These are phyloP conservation scores for Agonopterix heracliana DNA, from an alignment of 2,888 invertebrate species.

Conservation along the genomic window DNA sequence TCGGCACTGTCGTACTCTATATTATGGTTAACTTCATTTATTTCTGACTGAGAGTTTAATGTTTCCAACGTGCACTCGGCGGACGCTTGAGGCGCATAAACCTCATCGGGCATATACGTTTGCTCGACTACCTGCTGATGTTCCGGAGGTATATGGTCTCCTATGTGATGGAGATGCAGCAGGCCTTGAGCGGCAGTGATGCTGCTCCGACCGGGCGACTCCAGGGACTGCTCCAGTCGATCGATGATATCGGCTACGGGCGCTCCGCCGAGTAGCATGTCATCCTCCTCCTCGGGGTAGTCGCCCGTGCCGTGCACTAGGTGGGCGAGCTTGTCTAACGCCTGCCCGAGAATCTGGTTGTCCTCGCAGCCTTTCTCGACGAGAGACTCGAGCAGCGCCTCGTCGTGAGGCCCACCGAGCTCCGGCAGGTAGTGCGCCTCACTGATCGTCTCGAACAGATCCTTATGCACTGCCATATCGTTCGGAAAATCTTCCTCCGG, in stretches of 20 bases:
- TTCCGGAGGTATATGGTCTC: slow-evolving; percentile 47
- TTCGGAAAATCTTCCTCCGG: slow-evolving; percentile 43
- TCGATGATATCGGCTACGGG: slow-evolving; percentile 78
- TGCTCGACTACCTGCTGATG: slow-evolving; percentile 56
- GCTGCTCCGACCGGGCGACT: slow-evolving; percentile 60
- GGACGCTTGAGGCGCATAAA: slow-evolving; percentile 35
- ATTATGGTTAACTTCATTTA: slow-evolving; percentile 39
- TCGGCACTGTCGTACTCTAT: slow-evolving; percentile 43
- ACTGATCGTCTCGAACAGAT: slow-evolving; percentile 67
- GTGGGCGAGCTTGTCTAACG: slow-evolving; percentile 60
- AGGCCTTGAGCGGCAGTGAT: slow-evolving; percentile 64
- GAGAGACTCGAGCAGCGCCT: slow-evolving; percentile 76
- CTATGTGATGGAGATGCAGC: slow-evolving; percentile 58
- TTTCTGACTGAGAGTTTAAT: slow-evolving; percentile 28
- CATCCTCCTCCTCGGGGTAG: slow-evolving; percentile 67
- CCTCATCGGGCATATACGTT: slow-evolving; percentile 51
- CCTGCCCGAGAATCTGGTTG: slow-evolving; percentile 69
- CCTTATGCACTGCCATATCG: slow-evolving; percentile 58
- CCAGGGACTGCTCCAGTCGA: slow-evolving; percentile 78
- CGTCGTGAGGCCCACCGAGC: slow-evolving; percentile 63
- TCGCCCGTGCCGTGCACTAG: slow-evolving; percentile 57
- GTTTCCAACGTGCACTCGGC: slow-evolving; percentile 43
- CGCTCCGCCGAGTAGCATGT: slow-evolving; percentile 59
- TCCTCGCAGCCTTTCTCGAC: slow-evolving; percentile 79
- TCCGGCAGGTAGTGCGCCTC: slow-evolving; percentile 68